These are phyloP conservation scores for Ochotona curzoniae DNA, from an alignment of 2,113 vertebrate species.

Conservation along the genomic window DNA sequence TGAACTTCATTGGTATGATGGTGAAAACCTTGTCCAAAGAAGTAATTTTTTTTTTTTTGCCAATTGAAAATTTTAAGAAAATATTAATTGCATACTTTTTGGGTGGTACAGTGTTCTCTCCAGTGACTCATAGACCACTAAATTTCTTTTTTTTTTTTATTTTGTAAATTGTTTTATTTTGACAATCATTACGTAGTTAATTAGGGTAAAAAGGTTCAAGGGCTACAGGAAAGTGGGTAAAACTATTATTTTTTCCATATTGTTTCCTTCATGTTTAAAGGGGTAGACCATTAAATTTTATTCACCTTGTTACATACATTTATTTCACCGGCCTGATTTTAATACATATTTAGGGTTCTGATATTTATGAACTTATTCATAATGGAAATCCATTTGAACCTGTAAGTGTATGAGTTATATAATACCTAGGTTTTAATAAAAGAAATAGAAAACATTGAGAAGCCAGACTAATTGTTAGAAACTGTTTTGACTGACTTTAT, in stretches of 20 bases:
- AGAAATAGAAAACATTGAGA: slow-evolving; percentile 17
- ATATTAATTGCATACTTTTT: slow-evolving; percentile 16
- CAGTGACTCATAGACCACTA: too few relatives aligned
- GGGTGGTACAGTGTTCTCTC: neutral
- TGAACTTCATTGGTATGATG: neutral
- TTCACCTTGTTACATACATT: neutral
- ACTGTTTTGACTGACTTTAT: slow-evolving; percentile 11
- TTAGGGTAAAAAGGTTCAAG: too few relatives aligned
- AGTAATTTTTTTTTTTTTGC: neutral
- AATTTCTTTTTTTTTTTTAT: too few relatives aligned
- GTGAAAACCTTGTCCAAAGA: slow-evolving; percentile 31
- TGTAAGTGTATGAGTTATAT: slow-evolving; percentile 16
- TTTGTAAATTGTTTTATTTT: too few relatives aligned
- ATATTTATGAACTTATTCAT: neutral
- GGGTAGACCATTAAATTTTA: slow-evolving; percentile 44
- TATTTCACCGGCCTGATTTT: slow-evolving; percentile 34
- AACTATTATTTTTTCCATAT: too few relatives aligned
- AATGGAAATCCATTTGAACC: slow-evolving; percentile 54
- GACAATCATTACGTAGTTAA: too few relatives aligned
- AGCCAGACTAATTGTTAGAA: neutral
- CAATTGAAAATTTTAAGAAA: slow-evolving; percentile 37
- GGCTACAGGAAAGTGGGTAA: too few relatives aligned
- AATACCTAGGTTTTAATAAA: slow-evolving; percentile 45
- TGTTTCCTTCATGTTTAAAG: too few relatives aligned
- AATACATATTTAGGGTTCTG: slow-evolving; percentile 43